phyloP scores from a whole-genome alignment of 2,113 vertebrate species.

The Gymnarchus niloticus region DNA sequence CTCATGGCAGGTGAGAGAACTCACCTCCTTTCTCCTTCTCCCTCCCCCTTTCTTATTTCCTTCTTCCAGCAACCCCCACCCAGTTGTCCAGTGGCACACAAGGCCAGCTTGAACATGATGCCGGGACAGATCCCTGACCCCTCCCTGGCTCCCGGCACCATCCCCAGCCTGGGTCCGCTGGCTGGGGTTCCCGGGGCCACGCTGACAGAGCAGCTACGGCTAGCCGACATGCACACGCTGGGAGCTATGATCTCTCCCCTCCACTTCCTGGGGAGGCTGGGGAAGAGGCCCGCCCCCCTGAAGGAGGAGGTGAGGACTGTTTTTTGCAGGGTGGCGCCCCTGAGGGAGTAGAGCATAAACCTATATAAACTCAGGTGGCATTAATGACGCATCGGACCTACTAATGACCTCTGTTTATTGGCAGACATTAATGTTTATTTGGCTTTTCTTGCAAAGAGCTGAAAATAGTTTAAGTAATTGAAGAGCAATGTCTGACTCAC shows the following conservation, averaged over 20 bases:
- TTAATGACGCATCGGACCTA: neutral
- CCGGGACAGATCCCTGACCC: constrained; percentile 95
- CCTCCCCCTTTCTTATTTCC: constrained; percentile 16
- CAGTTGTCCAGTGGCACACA: constrained; percentile 65
- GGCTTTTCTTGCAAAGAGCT: neutral
- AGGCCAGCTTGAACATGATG: constrained; percentile 78
- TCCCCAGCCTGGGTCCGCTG: constrained; percentile 83
- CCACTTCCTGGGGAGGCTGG: constrained; percentile 85
- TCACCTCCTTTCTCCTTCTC: neutral
- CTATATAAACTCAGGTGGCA: neutral
- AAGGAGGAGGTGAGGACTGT: constrained; percentile 79
- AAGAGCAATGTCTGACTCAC: neutral
- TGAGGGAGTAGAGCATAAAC: neutral
- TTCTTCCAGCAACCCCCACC: no score
- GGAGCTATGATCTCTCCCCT: constrained; percentile 84
- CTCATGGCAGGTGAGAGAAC: neutral
- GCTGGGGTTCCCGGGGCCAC: constrained; percentile 81
- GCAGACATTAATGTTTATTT: neutral
- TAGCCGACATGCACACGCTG: constrained; percentile 79
- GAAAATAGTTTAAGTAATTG: neutral
- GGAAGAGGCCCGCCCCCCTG: constrained; percentile 73
- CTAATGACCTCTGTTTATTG: neutral
- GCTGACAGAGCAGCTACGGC: constrained; percentile 83
- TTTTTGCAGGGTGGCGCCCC: neutral
- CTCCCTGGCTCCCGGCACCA: constrained; percentile 80